These are phyloP conservation scores for Catocala nupta DNA, from an alignment of 2,888 invertebrate genomes.

Conservation along the genomic window DNA sequence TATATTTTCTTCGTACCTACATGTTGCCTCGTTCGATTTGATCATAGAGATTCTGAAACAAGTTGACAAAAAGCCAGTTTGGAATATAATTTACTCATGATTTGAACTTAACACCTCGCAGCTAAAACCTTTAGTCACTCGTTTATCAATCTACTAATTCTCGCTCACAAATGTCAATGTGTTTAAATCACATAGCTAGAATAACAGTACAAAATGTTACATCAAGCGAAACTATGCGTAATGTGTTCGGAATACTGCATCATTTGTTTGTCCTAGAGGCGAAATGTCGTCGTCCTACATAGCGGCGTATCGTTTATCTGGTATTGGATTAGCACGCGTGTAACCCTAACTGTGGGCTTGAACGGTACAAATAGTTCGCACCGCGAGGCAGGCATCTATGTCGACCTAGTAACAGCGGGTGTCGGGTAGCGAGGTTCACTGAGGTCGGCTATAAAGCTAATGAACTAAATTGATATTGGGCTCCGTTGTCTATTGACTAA, in stretches of 20 bases:
- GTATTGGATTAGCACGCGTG: slow-evolving; percentile 73
- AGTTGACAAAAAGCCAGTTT: slow-evolving; percentile 15
- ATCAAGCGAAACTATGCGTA: slow-evolving; percentile 39
- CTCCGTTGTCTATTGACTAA: slow-evolving; percentile 5
- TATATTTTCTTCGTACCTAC: too few species aligned
- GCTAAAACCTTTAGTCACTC: slow-evolving; percentile 28
- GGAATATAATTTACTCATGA: slow-evolving; percentile 18
- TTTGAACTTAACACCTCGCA: slow-evolving; percentile 23
- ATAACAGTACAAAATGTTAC: slow-evolving; percentile 40
- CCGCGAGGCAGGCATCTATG: slow-evolving; percentile 68
- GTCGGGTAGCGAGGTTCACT: slow-evolving; percentile 67
- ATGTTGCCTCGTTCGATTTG: too few species aligned
- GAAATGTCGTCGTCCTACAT: slow-evolving; percentile 63
- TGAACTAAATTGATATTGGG: slow-evolving; percentile 49
- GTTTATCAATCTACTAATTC: slow-evolving; percentile 36
- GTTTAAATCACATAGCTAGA: slow-evolving; percentile 35
- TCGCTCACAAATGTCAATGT: slow-evolving; percentile 39
- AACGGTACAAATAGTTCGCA: slow-evolving; percentile 81
- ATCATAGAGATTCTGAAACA: slow-evolving; percentile 3
- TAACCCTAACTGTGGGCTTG: slow-evolving; percentile 74
- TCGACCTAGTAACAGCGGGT: slow-evolving; percentile 72
- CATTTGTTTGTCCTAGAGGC: slow-evolving; percentile 57
- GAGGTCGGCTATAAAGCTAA: slow-evolving; percentile 52
- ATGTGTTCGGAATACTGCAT: slow-evolving; percentile 42
- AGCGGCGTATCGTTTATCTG: slow-evolving; percentile 70